Evolutionary conservation across 1,140 invertebrate genomes (phyloP), one percentile per base, ranked within the genome.

Genomic region (Homarus americanus): DNA sequence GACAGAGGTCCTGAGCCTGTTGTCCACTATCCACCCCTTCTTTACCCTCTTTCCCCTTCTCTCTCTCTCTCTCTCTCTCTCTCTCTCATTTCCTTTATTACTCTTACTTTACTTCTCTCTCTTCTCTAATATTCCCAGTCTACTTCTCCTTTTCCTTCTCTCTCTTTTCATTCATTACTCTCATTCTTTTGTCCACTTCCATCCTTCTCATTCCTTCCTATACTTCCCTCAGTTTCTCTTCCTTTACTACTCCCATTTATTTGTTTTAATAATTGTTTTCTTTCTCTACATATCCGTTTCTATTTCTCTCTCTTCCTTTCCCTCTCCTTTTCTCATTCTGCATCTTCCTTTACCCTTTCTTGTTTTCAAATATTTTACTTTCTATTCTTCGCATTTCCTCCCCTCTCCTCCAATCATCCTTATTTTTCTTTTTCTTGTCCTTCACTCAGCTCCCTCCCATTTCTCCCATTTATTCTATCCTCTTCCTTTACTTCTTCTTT

Each of bases 1-100:
- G 83, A 85, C 83, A 85, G 44, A 79, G 40, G 24, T 79, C 76
- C 76, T 32, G 28, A n/a, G 76, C 28, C 40, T 79, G 76, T 79
- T 44, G 76, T 79, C 80, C 63, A 73, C 34, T 73, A 32, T 84
- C 41, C 44, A 17, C 28, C 38, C 75, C 28, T 49, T 36, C 49
- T 36, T 82, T 63, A 15, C 49, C n/a, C 79, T 24, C 49, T 49
- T 4, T 82, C 49, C 24, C 36, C 32, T 7, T 72, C 38, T 40
- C 28, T n/a, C 80, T 44, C 66, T 72, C 15, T 36, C 40, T 28
- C 38, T 28, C 63, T 72, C 63, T 58, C 53, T 58, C 20, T 58
- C 9, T 66, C 24, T 20, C 10, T 66, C 20, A n/a, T 38, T 32
- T 24, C 15, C 72, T 38, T 28, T 32, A 24, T 10, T 17, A 4